Percentiles rank a stretch among this genome's conserved stretches.
These are phyloP conservation scores for Pseudanteris insignis DNA, from an alignment of 2,888 invertebrate genomes.

Conservation along the genomic window DNA sequence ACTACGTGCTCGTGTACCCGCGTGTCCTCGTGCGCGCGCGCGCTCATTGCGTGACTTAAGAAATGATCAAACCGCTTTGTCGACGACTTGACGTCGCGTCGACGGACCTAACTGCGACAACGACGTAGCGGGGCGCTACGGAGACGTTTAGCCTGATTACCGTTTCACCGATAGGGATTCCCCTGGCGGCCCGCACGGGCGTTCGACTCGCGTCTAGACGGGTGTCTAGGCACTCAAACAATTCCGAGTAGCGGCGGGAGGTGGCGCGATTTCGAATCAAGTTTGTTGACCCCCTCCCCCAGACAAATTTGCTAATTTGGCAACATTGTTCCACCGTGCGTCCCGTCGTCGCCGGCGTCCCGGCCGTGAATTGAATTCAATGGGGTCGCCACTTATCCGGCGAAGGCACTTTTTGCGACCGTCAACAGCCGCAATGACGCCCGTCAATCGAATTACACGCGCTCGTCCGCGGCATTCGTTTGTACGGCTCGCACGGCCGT, in stretches of 20 bases:
- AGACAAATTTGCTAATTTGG: constrained; percentile 37
- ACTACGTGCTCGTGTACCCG: too few species aligned
- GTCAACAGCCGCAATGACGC: constrained; percentile 36
- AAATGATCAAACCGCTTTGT: constrained; percentile 13
- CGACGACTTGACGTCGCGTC: constrained; percentile 18
- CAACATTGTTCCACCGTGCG: constrained; percentile 34
- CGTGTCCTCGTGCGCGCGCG: too few species aligned
- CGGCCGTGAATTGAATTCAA: constrained; percentile 33
- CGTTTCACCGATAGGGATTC: constrained; percentile 41
- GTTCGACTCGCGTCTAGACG: constrained; percentile 38
- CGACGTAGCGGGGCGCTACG: constrained; percentile 24
- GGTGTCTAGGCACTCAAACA: constrained; percentile 40
- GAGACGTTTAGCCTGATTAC: constrained; percentile 38
- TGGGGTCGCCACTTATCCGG: constrained; percentile 31
- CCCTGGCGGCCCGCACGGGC: constrained; percentile 21
- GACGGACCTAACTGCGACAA: constrained; percentile 14
- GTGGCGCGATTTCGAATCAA: constrained; percentile 38
- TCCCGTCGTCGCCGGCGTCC: constrained; percentile 17
- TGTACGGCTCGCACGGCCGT: too few species aligned
- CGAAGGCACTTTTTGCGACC: constrained; percentile 40
- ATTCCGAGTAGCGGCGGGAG: constrained; percentile 38
- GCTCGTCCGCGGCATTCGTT: too few species aligned
- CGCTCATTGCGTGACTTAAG: too few species aligned
- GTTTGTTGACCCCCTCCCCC: constrained; percentile 35
- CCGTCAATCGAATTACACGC: constrained; percentile 35